Conservation (phyloP, 2,888 invertebrate species). For the Acanthosepion lycidas region DNA sequence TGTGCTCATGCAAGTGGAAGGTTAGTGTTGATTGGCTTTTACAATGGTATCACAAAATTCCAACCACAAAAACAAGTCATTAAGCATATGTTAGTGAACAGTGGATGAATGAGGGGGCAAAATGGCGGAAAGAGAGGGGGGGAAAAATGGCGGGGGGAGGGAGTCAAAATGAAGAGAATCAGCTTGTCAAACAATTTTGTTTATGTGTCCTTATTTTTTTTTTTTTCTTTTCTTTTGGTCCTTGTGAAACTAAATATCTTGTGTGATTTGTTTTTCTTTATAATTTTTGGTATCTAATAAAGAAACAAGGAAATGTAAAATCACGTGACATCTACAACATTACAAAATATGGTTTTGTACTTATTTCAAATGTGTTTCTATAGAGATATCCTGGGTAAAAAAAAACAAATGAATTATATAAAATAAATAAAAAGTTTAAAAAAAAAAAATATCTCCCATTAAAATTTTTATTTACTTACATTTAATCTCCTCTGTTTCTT, state of each 20-base stretch:
- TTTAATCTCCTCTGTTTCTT: too few relatives aligned
- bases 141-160: not conserved
- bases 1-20: not conserved
- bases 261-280: not conserved
- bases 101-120: not conserved
- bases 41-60: not conserved
- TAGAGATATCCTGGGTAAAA: too few relatives aligned
- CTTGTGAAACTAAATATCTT: not conserved
- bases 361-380: too few relatives aligned
- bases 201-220: not conserved
- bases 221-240: not conserved
- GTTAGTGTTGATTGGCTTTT: too few relatives aligned
- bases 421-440: too few relatives aligned
- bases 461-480: too few relatives aligned
- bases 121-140: not conserved
- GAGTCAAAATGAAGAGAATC: not conserved
- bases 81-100: not conserved
- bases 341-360: too few relatives aligned
- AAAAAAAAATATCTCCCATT: too few relatives aligned
- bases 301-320: too few relatives aligned
- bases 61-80: not conserved
- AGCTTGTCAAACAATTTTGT: not conserved
- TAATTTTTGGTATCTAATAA: not conserved
- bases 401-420: too few relatives aligned
- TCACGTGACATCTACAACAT: too few relatives aligned